phyloP scores from a whole-genome alignment of 2,797 vertebrate species.

The Falco cherrug region DNA sequence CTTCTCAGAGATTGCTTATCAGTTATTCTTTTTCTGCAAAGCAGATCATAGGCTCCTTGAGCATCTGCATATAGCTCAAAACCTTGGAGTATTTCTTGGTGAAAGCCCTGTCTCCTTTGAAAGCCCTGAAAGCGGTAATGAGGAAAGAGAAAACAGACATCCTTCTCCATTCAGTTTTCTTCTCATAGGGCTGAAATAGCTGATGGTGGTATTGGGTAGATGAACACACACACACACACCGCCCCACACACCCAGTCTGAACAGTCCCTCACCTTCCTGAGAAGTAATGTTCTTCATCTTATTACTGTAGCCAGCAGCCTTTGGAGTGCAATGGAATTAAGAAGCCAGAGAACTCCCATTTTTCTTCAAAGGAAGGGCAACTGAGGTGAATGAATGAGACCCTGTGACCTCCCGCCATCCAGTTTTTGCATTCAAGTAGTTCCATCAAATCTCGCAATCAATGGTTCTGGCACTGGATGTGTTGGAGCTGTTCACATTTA shows the following conservation, averaged over 20 bases:
- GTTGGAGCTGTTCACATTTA: not conserved
- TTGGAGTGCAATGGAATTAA: not conserved
- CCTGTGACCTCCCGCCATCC: accelerated
- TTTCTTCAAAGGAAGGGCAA: not conserved
- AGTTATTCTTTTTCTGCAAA: not conserved
- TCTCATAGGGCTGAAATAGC: not conserved
- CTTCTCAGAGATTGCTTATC: not conserved
- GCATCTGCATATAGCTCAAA: not conserved
- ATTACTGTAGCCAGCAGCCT: not conserved
- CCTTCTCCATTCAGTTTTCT: not conserved
- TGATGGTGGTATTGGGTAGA: not conserved
- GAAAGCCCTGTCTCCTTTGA: not conserved
- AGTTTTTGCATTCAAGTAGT: not conserved
- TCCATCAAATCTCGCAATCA: not conserved
- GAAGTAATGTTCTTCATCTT: not conserved
- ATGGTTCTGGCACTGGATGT: not conserved
- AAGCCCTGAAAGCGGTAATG: not conserved
- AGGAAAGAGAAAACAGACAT: not conserved
- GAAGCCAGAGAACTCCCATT: not conserved
- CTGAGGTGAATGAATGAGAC: not conserved
- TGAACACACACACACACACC: not conserved
- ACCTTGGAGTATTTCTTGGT: not conserved
- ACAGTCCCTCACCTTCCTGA: not conserved
- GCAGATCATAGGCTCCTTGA: not conserved
- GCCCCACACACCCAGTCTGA: not conserved